Percentiles rank a stretch among this genome's conserved stretches.
These are phyloP conservation scores for Eurypyga helias DNA, from an alignment of 2,113 vertebrate species.

Conservation along the genomic window DNA sequence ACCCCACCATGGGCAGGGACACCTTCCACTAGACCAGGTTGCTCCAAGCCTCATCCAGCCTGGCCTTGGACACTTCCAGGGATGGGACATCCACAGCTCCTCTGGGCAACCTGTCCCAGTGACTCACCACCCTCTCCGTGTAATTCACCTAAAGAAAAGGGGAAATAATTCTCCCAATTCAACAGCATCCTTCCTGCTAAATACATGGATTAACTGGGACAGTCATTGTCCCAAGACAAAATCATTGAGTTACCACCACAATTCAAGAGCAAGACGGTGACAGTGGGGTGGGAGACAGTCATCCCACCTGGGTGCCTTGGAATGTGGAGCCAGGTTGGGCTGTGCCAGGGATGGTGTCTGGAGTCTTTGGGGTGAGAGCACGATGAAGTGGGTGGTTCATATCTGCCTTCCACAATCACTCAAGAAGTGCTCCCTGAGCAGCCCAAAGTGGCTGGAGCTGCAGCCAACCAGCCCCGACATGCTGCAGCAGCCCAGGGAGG, in stretches of 20 bases:
- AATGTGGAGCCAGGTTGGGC: not conserved
- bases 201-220: not conserved
- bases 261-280: not conserved
- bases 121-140: too few species aligned
- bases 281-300: rapidly evolving
- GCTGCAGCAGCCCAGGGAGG: not conserved
- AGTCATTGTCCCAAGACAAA: not conserved
- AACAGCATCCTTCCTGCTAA: not conserved
- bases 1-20: too few species aligned
- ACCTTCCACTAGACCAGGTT: too few species aligned
- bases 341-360: not conserved
- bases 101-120: too few species aligned
- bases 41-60: too few species aligned
- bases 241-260: not conserved
- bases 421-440: not conserved
- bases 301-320: not conserved
- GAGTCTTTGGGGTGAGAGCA: not conserved
- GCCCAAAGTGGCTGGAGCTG: rapidly evolving
- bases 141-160: not conserved
- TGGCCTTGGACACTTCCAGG: too few species aligned
- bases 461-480: rapidly evolving
- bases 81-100: too few species aligned
- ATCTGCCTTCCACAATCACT: not conserved
- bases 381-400: not conserved
- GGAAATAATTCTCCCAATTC: not conserved